Evolutionary conservation across 1,140 invertebrate genomes (phyloP).

Genomic region (Phenacoccus solenopsis): DNA sequence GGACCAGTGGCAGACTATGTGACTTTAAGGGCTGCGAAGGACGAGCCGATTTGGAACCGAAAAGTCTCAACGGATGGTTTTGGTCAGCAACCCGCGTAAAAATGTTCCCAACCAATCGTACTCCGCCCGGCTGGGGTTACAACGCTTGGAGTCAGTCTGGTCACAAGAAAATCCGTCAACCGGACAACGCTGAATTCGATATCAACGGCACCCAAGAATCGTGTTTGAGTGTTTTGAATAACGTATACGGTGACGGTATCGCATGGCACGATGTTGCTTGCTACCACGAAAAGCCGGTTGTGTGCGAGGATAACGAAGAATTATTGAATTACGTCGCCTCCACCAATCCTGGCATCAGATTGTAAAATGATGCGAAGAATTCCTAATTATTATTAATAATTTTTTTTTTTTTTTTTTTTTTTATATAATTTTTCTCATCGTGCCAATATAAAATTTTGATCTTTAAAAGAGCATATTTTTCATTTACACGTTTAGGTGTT

Average conservation of each 20-base stretch:
- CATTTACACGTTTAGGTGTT: no score
- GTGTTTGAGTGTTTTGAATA: constrained; percentile 72
- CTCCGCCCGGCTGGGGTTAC: constrained; percentile 52
- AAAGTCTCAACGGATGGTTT: constrained; percentile 78
- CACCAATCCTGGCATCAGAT: constrained; percentile 61
- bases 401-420: background rate
- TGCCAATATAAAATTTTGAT: no score
- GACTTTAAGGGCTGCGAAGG: constrained; percentile 86
- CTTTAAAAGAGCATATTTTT: no score
- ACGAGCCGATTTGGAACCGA: constrained; percentile 70
- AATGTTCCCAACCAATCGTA: constrained; percentile 68
- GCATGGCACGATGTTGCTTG: constrained; percentile 86
- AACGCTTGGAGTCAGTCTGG: constrained; percentile 79
- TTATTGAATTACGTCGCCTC: constrained; percentile 67
- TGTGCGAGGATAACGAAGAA: constrained; percentile 79
- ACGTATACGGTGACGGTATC: constrained; percentile 82
- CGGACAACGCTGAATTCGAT: constrained; percentile 82
- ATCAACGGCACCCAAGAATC: constrained; percentile 80
- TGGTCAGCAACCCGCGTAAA: constrained; percentile 83
- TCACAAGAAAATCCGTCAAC: constrained; percentile 74
- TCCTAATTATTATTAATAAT: background rate
- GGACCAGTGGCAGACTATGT: constrained; percentile 78
- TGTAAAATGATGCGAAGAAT: constrained; percentile 23
- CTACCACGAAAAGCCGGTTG: constrained; percentile 79
- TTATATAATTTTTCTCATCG: no score